A percentile compares a stretch with the other conserved stretches of the same genome.
Conservation (phyloP, 2,888 invertebrate genomes). For the Chymomyza caudatula region DNA sequence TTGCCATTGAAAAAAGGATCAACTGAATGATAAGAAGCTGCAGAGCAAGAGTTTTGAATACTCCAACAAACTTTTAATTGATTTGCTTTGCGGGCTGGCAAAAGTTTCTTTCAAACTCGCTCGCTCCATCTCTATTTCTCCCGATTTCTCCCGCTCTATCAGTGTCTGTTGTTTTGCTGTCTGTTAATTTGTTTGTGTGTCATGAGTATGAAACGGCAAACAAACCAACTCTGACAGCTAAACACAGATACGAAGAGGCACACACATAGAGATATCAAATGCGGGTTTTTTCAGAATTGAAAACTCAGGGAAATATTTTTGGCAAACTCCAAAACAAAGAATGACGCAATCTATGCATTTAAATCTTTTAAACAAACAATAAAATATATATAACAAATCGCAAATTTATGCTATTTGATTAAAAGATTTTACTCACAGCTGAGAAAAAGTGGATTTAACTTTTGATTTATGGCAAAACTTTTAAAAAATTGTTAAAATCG, state of each 20-base stretch:
- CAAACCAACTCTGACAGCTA: not conserved
- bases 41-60: constrained; percentile 5
- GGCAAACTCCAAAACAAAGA: not conserved
- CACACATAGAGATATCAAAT: not conserved
- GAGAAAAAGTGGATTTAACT: not conserved
- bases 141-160: not conserved
- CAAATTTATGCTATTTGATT: not conserved
- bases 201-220: not conserved
- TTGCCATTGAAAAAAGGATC: not conserved
- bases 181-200: constrained; percentile 14
- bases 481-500: not conserved
- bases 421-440: not conserved
- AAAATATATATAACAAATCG: not conserved
- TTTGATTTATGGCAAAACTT: not conserved
- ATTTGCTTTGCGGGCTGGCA: constrained; percentile 10
- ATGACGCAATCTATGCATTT: not conserved
- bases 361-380: not conserved
- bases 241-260: not conserved
- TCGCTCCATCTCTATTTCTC: not conserved
- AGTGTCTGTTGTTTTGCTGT: not conserved
- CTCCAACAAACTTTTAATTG: constrained; percentile 17
- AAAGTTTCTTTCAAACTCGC: constrained; percentile 4
- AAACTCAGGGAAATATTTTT: not conserved
- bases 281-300: not conserved
- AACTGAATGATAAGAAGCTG: not conserved